Evolutionary conservation across 2,888 invertebrate genomes (phyloP), one percentile per base, ranked within the genome.

Genomic region (Patella ulyssiponensis): DNA sequence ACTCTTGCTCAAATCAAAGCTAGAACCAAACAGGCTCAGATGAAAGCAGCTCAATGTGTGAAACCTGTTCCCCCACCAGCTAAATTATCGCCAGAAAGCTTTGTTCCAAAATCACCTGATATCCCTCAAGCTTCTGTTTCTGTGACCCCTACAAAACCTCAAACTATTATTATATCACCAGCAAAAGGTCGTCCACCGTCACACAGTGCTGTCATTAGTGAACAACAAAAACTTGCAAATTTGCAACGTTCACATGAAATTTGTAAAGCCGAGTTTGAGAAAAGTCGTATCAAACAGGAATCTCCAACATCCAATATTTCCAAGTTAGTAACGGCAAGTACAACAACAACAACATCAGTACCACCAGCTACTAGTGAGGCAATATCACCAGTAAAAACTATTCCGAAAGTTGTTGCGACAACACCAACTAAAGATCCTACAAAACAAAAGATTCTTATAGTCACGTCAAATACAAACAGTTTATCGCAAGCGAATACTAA

Each of bases 161-260:
- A n/a, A 14, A 14, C 51, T 52, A n/a, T 58, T 15, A 64, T 52
- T 69, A 12, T 20, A 64, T 51, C 54, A n/a, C 44, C 76, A 56
- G 64, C 11, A 12, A 64, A 23, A 64, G 64, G 20, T 20, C 64
- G 64, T 20, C 64, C 64, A 20, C 23, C 23, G 27, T 27, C 20
- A 52, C 1, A 74, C 53, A n/a, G 52, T 27, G 0, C 20, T 9
- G n/a, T 20, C 75, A 52, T 53, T 58, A 75, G n/a, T 74, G 54
- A 77, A 80, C 54, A 75, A n/a, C 52, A 75, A 76, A n/a, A 77
- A 20, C 20, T 86, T 72, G 96, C 98, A 56, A 98, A 98, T 92
- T 93, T 98, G 76, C 97, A 98, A 91, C 94, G 98, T 77, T 98
- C 98, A 90, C 97, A 97, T 92, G 97, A 98, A 93, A 98, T 98